Percentiles rank a stretch among this genome's conserved stretches.
phyloP scores from a whole-genome alignment of 2,797 vertebrate species.

The Alosa sapidissima region DNA sequence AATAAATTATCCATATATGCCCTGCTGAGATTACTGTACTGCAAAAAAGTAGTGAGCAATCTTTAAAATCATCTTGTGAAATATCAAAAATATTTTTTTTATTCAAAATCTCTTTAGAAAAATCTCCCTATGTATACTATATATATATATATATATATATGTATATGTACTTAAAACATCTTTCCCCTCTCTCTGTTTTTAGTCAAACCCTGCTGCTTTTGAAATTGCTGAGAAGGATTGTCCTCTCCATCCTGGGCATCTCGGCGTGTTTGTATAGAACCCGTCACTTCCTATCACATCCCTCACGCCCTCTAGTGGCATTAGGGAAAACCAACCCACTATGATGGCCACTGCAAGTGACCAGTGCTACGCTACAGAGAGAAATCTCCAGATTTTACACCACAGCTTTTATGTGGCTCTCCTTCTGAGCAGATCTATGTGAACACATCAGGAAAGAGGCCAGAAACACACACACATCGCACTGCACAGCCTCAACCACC shows the following conservation, averaged over 20 bases:
- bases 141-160: neutral
- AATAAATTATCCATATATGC: slow-evolving; percentile 62
- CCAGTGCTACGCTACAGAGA: neutral
- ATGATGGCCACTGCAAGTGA: neutral
- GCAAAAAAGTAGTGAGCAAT: slow-evolving; percentile 60
- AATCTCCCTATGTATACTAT: slow-evolving; percentile 44
- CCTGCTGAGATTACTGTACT: slow-evolving; percentile 57
- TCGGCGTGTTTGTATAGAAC: neutral
- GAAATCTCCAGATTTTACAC: neutral
- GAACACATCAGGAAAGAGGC: neutral
- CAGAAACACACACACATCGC: neutral
- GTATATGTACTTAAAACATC: neutral
- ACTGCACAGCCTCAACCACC: neutral
- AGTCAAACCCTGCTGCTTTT: slow-evolving; percentile 16
- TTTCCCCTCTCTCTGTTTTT: neutral
- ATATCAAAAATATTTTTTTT: slow-evolving; percentile 82
- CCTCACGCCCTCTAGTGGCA: neutral
- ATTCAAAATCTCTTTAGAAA: slow-evolving; percentile 80
- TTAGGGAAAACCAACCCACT: neutral
- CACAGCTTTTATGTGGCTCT: neutral
- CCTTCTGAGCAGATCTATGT: neutral
- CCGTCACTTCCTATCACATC: neutral
- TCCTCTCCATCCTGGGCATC: neutral
- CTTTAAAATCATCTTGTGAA: slow-evolving; percentile 64
- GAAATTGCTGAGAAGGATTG: slow-evolving; percentile 2